Percentiles rank a stretch among this genome's conserved stretches.
Evolutionary conservation across 2,797 vertebrate genomes (phyloP).

Genomic region (Micropoecilia bifurca): DNA sequence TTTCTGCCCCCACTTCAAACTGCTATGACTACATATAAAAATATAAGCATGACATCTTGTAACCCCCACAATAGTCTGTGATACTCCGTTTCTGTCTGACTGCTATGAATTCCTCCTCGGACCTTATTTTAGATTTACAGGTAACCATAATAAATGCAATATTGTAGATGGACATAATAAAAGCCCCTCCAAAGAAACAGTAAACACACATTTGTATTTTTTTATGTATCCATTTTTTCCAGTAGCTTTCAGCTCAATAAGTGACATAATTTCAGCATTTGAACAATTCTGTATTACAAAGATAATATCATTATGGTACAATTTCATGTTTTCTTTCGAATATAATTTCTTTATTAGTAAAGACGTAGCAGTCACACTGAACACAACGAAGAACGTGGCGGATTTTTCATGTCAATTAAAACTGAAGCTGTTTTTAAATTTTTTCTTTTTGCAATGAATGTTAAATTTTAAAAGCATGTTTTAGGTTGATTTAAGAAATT

Average conservation of each 20-base stretch:
- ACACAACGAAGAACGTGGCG: background rate
- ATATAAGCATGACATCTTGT: slow-evolving; percentile 33
- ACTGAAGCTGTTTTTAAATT: background rate
- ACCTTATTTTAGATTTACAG: slow-evolving; percentile 23
- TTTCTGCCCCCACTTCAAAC: slow-evolving; percentile 41
- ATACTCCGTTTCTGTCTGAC: slow-evolving; percentile 31
- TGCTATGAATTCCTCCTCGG: slow-evolving; percentile 22
- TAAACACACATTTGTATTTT: slow-evolving; percentile 19
- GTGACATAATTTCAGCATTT: slow-evolving; percentile 1
- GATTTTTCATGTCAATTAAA: background rate
- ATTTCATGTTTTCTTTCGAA: background rate
- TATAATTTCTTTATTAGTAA: background rate
- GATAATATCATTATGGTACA: no score
- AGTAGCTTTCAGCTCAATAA: slow-evolving; percentile 4
- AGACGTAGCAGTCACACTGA: background rate
- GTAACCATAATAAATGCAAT: slow-evolving; percentile 1
- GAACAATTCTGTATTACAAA: background rate
- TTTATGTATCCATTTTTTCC: background rate
- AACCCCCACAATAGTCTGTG: slow-evolving; percentile 32
- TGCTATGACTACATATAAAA: slow-evolving; percentile 24
- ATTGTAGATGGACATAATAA: slow-evolving; percentile 1
- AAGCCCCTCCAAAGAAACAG: background rate
- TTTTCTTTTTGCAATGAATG: background rate
- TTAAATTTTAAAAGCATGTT: background rate
- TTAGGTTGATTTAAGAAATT: background rate